phyloP scores from a whole-genome alignment of 2,797 vertebrate species.

The Enteromius radiatus region DNA sequence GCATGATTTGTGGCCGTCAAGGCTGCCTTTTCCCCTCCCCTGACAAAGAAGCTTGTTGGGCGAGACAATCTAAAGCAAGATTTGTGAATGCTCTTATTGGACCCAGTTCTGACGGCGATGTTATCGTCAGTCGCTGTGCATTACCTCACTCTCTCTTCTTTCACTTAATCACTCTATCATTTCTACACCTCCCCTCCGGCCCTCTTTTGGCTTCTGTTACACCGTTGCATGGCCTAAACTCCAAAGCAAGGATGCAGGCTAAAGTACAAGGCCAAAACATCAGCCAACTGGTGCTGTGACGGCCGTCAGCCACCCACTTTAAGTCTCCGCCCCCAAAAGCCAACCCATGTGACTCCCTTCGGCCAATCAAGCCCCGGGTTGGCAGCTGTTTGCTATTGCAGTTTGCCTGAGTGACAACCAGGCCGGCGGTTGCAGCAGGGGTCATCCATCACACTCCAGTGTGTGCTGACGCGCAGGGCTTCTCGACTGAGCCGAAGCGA shows the following conservation, averaged over 20 bases:
- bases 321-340: slow-evolving; percentile 35
- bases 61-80: background rate
- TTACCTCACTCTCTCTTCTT: slow-evolving; percentile 5
- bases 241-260: slow-evolving; percentile 70
- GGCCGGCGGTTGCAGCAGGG: slow-evolving; percentile 64
- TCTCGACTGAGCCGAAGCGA: slow-evolving; percentile 53
- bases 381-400: slow-evolving; percentile 56
- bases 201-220: slow-evolving; percentile 51
- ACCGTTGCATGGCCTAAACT: slow-evolving; percentile 55
- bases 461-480: slow-evolving; percentile 51
- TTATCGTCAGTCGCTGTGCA: slow-evolving; percentile 52
- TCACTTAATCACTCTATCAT: slow-evolving; percentile 17
- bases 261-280: slow-evolving; percentile 68
- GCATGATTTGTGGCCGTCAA: slow-evolving; percentile 61
- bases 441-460: slow-evolving; percentile 67
- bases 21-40: slow-evolving; percentile 32
- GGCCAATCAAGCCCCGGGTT: slow-evolving; percentile 59
- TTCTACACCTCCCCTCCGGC: slow-evolving; percentile 2
- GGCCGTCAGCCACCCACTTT: slow-evolving; percentile 56
- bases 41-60: slow-evolving; percentile 31
- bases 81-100: slow-evolving; percentile 31
- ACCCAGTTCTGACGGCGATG: slow-evolving; percentile 32
- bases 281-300: slow-evolving; percentile 66
- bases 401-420: slow-evolving; percentile 69
- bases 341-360: slow-evolving; percentile 46